These are phyloP conservation scores for Anser cygnoides DNA, from an alignment of 2,113 vertebrate species.

Conservation along the genomic window DNA sequence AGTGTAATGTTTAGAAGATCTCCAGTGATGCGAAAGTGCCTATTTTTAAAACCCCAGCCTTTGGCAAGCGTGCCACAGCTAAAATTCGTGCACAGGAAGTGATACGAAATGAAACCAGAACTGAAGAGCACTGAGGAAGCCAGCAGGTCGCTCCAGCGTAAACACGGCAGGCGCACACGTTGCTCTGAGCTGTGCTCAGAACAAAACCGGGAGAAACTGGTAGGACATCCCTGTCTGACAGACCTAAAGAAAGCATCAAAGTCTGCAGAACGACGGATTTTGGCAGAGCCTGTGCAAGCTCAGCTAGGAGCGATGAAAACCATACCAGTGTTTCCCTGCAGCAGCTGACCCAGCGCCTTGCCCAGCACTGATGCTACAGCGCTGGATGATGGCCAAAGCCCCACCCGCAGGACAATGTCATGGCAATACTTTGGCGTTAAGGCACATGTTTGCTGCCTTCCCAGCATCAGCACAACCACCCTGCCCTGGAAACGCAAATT, in stretches of 20 bases:
- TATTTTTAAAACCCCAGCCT: neutral
- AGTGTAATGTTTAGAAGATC: neutral
- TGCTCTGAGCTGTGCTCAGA: rapidly evolving
- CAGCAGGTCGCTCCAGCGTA: neutral
- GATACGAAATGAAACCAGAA: neutral
- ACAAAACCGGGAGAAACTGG: rapidly evolving
- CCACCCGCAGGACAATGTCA: rapidly evolving
- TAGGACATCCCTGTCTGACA: neutral
- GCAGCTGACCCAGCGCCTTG: neutral
- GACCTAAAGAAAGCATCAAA: neutral
- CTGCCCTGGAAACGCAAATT: neutral
- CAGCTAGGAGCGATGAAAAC: neutral
- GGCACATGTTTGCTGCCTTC: neutral
- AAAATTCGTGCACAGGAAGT: neutral
- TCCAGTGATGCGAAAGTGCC: neutral
- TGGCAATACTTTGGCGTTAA: neutral
- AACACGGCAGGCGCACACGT: rapidly evolving
- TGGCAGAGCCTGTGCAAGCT: neutral
- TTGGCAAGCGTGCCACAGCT: neutral
- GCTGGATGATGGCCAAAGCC: neutral
- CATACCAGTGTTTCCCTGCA: neutral
- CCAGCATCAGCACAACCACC: rapidly evolving
- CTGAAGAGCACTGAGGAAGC: neutral
- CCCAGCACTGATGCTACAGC: neutral
- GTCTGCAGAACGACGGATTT: neutral